These are phyloP conservation scores for Limnephilus rhombicus DNA, from an alignment of 2,888 invertebrate species.

Conservation along the genomic window DNA sequence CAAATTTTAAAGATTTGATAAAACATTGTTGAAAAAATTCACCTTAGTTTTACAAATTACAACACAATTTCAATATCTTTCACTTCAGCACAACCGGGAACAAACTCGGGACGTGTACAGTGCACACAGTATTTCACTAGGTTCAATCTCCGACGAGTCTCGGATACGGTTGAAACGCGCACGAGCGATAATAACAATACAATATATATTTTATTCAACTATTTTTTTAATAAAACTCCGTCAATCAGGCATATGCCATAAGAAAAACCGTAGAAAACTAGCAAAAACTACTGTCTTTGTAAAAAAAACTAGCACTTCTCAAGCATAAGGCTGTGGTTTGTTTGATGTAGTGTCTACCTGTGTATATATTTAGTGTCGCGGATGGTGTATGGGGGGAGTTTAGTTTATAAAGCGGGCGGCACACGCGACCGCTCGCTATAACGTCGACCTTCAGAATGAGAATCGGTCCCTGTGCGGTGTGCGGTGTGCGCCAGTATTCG, in stretches of 20 bases:
- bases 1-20: background rate
- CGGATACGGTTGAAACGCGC: background rate
- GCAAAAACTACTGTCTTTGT: background rate
- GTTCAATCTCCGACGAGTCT: background rate
- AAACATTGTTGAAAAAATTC: background rate
- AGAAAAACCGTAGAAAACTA: background rate
- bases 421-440: constrained; percentile 16
- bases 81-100: background rate
- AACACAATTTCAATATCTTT: background rate
- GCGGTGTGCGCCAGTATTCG: background rate
- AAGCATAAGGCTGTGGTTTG: background rate
- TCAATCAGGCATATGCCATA: background rate
- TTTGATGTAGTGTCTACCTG: background rate
- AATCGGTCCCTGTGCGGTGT: background rate
- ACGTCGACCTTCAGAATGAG: constrained; percentile 32
- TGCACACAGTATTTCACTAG: background rate
- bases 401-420: constrained; percentile 7
- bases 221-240: background rate
- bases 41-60: background rate
- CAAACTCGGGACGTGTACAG: constrained; percentile 1
- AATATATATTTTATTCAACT: background rate
- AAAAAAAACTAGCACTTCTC: background rate
- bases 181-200: background rate
- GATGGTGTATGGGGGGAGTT: background rate
- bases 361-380: background rate